Evolutionary conservation across 2,797 vertebrate genomes (phyloP), one percentile per base, ranked within the genome.

Genomic region (Malurus splendens): DNA sequence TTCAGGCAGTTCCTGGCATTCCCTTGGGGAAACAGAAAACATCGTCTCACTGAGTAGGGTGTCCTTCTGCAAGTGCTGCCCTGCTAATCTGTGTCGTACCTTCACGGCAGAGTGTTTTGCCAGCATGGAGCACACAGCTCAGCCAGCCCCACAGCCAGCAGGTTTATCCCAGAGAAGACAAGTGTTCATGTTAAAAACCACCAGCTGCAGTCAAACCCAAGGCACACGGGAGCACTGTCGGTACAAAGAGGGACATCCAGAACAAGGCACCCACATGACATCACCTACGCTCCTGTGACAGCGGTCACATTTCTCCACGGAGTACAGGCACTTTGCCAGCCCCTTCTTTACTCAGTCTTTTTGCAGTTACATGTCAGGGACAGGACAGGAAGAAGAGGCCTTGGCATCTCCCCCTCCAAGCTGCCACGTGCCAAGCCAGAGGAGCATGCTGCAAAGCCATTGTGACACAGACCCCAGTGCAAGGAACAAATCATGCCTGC

Each of bases 391-490:
- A 45, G 25, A 47, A 52, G 44, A 68, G 19, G 13, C 47, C 27
- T 66, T 8, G 5, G 42, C 24, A 81, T 73, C 67, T 42, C 36
- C 11, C 16, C 19, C 8, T 84, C 48, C 64, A 66, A 83, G 80
- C 6, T 0, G 0, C 9, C 23, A 18, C 4, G 0, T 0, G 9
- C 28, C 51, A 61, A 51, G 67, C 14, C 32, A 76, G 47, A 82
- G 52, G 5, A 74, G 15, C 22, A 48, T 0, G 0, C 23, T 60
- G 32, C 8, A 45, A 55, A 76, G 25, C 12, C 19, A 12, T 42
- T 59, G 42, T 3, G 7, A 65, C 57, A 54, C 7, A 47, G 54
- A 71, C 3, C 8, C 33, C 7, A 2, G 52, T 17, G 36, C 15
- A 81, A 72, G 41, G 44, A 70, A 66, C 5, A 18, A 38, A 25